These are phyloP conservation scores for Branchinecta lindahli DNA, from an alignment of 1,140 invertebrate genomes.

Conservation along the genomic window DNA sequence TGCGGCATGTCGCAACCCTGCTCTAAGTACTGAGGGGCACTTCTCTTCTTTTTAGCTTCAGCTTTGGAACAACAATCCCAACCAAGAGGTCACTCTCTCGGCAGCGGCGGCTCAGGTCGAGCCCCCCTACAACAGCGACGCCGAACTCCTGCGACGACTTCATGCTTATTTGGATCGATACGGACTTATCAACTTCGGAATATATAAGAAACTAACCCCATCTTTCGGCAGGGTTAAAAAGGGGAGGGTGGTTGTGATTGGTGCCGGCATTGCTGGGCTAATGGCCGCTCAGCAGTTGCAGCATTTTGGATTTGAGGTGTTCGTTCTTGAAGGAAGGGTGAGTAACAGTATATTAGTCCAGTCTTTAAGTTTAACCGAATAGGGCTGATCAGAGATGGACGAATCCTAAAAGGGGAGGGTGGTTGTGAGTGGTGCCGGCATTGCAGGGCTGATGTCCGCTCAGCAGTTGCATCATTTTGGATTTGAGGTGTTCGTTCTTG, in stretches of 20 bases:
- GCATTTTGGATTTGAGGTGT: constrained; percentile 90
- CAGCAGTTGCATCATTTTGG: constrained; percentile 90
- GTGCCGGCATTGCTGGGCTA: constrained; percentile 83
- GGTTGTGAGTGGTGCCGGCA: constrained; percentile 87
- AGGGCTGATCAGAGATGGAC: no score
- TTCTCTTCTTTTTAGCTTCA: constrained; percentile 48
- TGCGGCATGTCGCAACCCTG: no score
- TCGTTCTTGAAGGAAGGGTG: constrained; percentile 80
- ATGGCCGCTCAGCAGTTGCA: constrained; percentile 84
- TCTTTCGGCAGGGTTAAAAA: constrained; percentile 52
- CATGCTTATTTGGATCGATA: constrained; percentile 88
- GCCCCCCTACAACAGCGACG: constrained; percentile 81
- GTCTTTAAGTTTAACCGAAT: no score
- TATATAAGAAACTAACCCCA: constrained; percentile 72
- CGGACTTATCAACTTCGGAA: constrained; percentile 96
- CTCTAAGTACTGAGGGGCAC: no score
- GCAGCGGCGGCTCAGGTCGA: constrained; percentile 65
- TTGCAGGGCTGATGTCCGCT: constrained; percentile 80
- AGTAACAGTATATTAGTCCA: constrained; percentile 21
- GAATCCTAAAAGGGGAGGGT: constrained; percentile 76
- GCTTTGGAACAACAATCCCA: constrained; percentile 91
- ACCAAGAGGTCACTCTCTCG: constrained; percentile 72
- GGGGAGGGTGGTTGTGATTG: constrained; percentile 85
- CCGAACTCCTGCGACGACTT: constrained; percentile 58
- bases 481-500: constrained; percentile 85